Conservation (phyloP, 2,888 invertebrate species). For the Eurytoma adleriae region DNA sequence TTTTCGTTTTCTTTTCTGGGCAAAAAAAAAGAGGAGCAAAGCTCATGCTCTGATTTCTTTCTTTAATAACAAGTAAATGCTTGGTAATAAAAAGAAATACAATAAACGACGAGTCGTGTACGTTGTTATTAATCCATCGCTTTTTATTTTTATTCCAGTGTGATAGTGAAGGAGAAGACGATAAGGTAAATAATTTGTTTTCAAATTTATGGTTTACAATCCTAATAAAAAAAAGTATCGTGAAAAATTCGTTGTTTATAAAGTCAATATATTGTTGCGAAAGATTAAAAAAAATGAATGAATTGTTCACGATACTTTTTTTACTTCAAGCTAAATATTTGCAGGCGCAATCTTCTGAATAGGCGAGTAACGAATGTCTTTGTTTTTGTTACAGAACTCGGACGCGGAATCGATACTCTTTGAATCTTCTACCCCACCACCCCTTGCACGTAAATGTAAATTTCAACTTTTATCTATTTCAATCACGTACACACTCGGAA, state of each 20-base stretch:
- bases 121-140: constrained; percentile 56
- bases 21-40: constrained; percentile 1
- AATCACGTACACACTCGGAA: background rate
- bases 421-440: constrained; percentile 81
- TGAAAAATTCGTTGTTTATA: background rate
- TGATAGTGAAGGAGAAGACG: constrained; percentile 95
- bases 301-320: background rate
- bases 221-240: background rate
- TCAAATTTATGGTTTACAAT: background rate
- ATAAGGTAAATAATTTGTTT: constrained; percentile 83
- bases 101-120: background rate
- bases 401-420: constrained; percentile 86
- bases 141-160: constrained; percentile 84
- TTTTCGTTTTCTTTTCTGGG: constrained; percentile 59
- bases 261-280: background rate
- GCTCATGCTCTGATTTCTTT: no score
- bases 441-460: constrained; percentile 78
- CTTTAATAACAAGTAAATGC: no score
- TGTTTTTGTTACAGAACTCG: constrained; percentile 80
- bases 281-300: background rate
- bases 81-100: constrained; percentile 5
- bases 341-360: constrained; percentile 52
- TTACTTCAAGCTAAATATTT: no score
- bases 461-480: constrained; percentile 52
- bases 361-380: constrained; percentile 57